Conservation (phyloP, 1,140 invertebrate genomes). For the Calephelis virginiensis region DNA sequence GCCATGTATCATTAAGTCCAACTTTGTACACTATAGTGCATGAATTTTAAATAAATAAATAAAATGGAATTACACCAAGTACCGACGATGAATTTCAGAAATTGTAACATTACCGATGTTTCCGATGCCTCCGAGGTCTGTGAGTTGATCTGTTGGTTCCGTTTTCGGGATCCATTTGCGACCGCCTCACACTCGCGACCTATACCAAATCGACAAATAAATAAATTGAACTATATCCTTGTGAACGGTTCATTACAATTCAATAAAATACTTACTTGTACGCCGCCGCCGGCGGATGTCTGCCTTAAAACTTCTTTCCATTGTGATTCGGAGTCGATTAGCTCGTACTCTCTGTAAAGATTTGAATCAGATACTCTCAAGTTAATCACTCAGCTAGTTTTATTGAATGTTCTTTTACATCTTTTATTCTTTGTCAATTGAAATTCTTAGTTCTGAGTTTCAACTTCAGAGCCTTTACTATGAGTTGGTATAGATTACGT, state of each 20-base stretch:
- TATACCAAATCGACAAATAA: slow-evolving; percentile 38
- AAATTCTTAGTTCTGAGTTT: not conserved
- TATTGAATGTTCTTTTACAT: slow-evolving; percentile 1
- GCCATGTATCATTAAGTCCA: too few species aligned
- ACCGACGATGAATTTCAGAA: too few species aligned
- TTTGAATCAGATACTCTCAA: slow-evolving; percentile 23
- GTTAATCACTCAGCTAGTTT: slow-evolving; percentile 10
- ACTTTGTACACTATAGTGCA: too few species aligned
- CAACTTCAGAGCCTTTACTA: too few species aligned
- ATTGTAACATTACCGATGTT: slow-evolving; percentile 79
- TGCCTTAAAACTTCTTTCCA: slow-evolving; percentile 91
- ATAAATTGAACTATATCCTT: not conserved
- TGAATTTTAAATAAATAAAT: too few species aligned
- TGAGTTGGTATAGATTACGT: too few species aligned
- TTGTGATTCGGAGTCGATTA: slow-evolving; percentile 92
- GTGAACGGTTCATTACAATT: not conserved
- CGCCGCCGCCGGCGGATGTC: slow-evolving; percentile 54
- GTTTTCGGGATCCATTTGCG: slow-evolving; percentile 69
- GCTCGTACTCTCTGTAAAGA: slow-evolving; percentile 80
- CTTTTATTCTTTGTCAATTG: not conserved
- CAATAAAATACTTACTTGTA: slow-evolving; percentile 55
- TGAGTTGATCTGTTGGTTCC: slow-evolving; percentile 77
- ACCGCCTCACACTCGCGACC: slow-evolving; percentile 82
- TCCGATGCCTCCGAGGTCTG: slow-evolving; percentile 80
- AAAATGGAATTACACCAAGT: too few species aligned